Base-by-base conservation (phyloP, 64 coral and sea anemone species). In the Dendrophyllia cribrosa region DNA sequence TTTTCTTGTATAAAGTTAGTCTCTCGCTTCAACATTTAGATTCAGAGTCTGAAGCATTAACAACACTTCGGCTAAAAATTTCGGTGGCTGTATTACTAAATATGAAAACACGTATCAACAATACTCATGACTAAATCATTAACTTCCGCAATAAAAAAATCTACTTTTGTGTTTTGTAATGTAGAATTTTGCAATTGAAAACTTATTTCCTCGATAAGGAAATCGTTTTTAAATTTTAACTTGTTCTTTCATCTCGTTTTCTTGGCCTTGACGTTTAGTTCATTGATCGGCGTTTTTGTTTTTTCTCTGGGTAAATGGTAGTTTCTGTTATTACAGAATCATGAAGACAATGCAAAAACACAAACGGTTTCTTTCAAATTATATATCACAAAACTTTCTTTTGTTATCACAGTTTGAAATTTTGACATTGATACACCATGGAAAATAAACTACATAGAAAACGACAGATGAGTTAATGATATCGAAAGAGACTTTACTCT, bases 291-390 rank as follows among this genome's bases (percentile, higher is more conserved):
- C 70, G 47, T 4, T 15, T 16, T 45, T 64, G 20, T 64, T 72
- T 72, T 82, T 10, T 5, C 25, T 34, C 34, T 14, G 0, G 16
- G 43, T 0, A 47, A 82, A 82, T 65, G 50, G 20, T 22, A 5
- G n/a, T 3, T 22, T 51, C 20, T 76, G 46, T 76, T 52, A 9
- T 52, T 9, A 15, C 14, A 49, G 19, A 50, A 17, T 17, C 4
- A 10, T 17, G 0, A 2, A 19, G 16, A 75, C 72, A 49, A 50
- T 51, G 17, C 17, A 64, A 77, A 77, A 13, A 23, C 49, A 24
- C 46, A 75, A 75, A 75, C 47, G 72, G 72, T 51, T 75, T 51
- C 53, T 23, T 77, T 77, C 51, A 58, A 58, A 14, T 13, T n/a
- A n/a, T n/a, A n/a, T n/a, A n/a, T n/a, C 26, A 22, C 21, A 44